phyloP scores from a whole-genome alignment of 1,140 invertebrate species.

The Campodea augens region DNA sequence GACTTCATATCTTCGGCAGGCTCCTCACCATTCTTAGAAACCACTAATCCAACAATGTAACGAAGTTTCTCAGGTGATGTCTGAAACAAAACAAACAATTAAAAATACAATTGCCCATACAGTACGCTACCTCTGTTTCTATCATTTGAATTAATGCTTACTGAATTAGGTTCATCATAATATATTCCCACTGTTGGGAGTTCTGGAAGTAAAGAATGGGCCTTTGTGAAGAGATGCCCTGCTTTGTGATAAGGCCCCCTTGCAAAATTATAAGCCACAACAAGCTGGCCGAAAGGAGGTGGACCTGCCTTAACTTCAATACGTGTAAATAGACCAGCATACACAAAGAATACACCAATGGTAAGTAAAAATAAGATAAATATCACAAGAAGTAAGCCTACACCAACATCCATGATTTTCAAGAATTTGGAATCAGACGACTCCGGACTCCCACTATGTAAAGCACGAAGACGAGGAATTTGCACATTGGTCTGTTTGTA shows the following conservation, averaged over 20 bases:
- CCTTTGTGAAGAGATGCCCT: slow-evolving; percentile 24
- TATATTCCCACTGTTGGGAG: slow-evolving; percentile 24
- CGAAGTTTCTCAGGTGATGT: slow-evolving; percentile 19
- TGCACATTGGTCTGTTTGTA: too few species aligned
- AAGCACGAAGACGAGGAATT: too few species aligned
- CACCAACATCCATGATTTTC: too few species aligned
- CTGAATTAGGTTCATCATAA: slow-evolving; percentile 27
- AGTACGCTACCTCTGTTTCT: not conserved
- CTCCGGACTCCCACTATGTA: too few species aligned
- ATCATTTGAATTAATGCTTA: slow-evolving; percentile 12
- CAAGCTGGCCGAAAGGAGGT: slow-evolving; percentile 20
- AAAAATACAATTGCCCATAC: not conserved
- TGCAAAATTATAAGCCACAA: slow-evolving; percentile 26
- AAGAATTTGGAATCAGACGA: too few species aligned
- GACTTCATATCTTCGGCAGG: slow-evolving; percentile 13
- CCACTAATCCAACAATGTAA: slow-evolving; percentile 23
- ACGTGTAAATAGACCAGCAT: slow-evolving; percentile 21
- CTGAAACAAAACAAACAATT: slow-evolving; percentile 14
- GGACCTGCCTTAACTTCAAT: slow-evolving; percentile 21
- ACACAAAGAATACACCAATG: slow-evolving; percentile 16
- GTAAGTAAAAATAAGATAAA: too few species aligned
- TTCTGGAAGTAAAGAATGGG: slow-evolving; percentile 19
- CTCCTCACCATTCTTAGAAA: slow-evolving; percentile 18
- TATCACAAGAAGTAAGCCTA: too few species aligned
- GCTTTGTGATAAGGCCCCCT: slow-evolving; percentile 25